These are phyloP conservation scores for Synergus laeviventris DNA, from an alignment of 2,888 invertebrate genomes.

Conservation along the genomic window DNA sequence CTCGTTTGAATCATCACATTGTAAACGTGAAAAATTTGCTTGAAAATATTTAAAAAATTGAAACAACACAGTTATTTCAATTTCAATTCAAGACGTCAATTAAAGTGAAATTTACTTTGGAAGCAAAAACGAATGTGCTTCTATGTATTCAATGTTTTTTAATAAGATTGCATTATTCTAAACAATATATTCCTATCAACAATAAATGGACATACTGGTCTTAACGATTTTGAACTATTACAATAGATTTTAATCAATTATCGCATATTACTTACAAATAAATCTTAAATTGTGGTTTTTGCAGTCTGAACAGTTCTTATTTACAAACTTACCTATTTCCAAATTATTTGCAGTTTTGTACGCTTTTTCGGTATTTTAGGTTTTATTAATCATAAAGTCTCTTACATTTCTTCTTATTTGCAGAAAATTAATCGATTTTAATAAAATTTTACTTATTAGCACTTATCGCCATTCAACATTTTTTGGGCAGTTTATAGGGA, in stretches of 20 bases:
- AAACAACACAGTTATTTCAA: background rate
- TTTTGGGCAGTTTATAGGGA: slow-evolving; percentile 15
- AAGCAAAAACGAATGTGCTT: background rate
- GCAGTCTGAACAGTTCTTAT: background rate
- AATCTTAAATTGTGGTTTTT: background rate
- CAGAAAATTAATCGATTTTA: too few species aligned
- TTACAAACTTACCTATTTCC: background rate
- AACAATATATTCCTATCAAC: too few species aligned
- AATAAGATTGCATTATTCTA: too few species aligned
- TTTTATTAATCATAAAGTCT: background rate
- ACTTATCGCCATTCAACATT: slow-evolving; percentile 13
- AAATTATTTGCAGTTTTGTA: slow-evolving; percentile 1
- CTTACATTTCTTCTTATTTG: background rate
- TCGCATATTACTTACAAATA: too few species aligned
- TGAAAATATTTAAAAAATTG: too few species aligned
- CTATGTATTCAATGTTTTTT: too few species aligned
- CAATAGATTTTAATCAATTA: too few species aligned
- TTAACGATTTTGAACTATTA: too few species aligned
- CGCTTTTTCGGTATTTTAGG: too few species aligned
- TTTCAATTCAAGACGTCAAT: background rate
- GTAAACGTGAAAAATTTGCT: slow-evolving; percentile 7
- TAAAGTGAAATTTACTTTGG: background rate
- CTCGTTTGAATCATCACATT: slow-evolving; percentile 10
- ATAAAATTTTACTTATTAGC: background rate
- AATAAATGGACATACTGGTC: too few species aligned